Conservation (phyloP, 2,113 vertebrate species). For the Lepidothrix coronata region DNA sequence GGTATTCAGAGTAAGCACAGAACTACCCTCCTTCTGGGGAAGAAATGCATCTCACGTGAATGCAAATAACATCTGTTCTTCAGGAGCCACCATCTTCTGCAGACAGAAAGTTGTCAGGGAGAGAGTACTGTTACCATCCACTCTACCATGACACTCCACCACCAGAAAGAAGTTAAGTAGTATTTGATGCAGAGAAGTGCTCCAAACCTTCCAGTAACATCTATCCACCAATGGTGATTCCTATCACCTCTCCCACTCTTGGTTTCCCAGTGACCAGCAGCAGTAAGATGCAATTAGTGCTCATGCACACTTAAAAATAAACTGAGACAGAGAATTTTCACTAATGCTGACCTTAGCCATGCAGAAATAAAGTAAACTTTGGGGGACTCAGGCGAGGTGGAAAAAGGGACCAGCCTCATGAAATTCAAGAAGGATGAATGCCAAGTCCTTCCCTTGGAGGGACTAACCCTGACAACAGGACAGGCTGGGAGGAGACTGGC, state of each 20-base stretch:
- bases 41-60: neutral
- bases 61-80: neutral
- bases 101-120: rapidly evolving
- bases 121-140: neutral
- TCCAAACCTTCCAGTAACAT: neutral
- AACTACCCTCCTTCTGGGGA: neutral
- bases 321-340: neutral
- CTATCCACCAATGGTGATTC: too few relatives aligned
- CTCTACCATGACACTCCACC: neutral
- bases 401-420: neutral
- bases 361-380: neutral
- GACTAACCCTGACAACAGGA: neutral
- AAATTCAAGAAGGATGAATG: neutral
- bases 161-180: rapidly evolving
- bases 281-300: neutral
- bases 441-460: neutral
- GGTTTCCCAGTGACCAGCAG: neutral
- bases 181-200: neutral
- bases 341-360: neutral
- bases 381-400: neutral
- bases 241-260: neutral
- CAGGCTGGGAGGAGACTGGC: neutral
- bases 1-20: neutral
- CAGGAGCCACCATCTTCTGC: neutral
- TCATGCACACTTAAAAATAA: neutral